Base-by-base conservation (phyloP, 2,113 vertebrate species). In the Clinocottus analis region DNA sequence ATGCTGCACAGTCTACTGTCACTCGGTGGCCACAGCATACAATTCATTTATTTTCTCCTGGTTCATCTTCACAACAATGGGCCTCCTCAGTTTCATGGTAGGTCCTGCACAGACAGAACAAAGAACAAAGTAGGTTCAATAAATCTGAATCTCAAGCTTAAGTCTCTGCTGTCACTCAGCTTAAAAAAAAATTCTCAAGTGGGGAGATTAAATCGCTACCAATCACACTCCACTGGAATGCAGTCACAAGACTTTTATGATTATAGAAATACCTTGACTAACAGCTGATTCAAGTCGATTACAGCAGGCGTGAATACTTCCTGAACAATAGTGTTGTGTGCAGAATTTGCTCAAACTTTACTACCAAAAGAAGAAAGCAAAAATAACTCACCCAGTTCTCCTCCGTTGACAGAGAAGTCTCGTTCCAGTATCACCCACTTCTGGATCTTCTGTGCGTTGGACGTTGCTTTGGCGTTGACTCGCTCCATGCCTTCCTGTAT, bases 31-130 rank as follows among this genome's bases (percentile, higher is more conserved):
- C 43, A 13, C 91, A 9, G 60, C 55, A 35, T 96, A 96, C 71
- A 96, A 79, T 68, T 91, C 73, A 2, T 95, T 63, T 27, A 96
- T 95, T 75, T 87, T 90, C 23, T 94, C 93, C 85, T 94, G 83
- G 77, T 95, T 93, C 93, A 94, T 94, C 86, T 95, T 94, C 56
- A 86, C 68, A 39, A 96, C 95, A 55, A 94, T 85, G 7, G 92
- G 92, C 79, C 95, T 92, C 84, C 92, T 94, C 49, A 96, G 90
- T 79, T 96, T 96, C 95, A 96, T 88, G 49, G 95, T 96, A 33
- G 95, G 95, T 75, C 95, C 95, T 96, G 85, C 29, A 64, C 5
- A 62, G 7, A 88, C 23, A 61, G 14, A 65, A 27, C 51, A n/a
- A n/a, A 2, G 13, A 39, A 43, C 3, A 41, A 60, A 35, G 5